These are phyloP conservation scores for Bovichtus variegatus DNA, from an alignment of 2,797 vertebrate species.

Conservation along the genomic window DNA sequence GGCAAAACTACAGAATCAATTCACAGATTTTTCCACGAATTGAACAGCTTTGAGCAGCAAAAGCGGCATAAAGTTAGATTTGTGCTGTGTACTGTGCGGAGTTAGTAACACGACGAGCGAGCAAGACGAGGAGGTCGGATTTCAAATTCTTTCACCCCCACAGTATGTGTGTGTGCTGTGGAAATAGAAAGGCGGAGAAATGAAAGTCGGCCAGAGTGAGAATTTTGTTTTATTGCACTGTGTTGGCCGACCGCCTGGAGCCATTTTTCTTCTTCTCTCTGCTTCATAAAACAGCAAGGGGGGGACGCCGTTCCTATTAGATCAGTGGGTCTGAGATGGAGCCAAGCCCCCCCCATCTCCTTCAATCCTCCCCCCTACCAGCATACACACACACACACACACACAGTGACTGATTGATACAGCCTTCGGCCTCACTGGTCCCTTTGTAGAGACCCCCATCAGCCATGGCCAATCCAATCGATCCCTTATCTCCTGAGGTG, in stretches of 20 bases:
- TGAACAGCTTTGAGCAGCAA: not conserved
- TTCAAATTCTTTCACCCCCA: conserved; percentile 41
- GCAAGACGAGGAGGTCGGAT: conserved; percentile 43
- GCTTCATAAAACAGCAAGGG: conserved; percentile 66
- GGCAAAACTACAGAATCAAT: not conserved
- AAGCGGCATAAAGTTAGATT: not conserved
- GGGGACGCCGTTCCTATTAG: conserved; percentile 55
- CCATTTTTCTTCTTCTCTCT: conserved; percentile 65
- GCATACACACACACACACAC: conserved; percentile 3
- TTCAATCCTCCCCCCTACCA: conserved; percentile 36
- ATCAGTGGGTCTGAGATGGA: conserved; percentile 64
- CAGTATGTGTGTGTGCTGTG: conserved; percentile 16
- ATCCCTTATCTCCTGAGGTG: conserved; percentile 70
- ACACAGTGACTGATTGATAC: conserved; percentile 53
- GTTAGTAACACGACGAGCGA: not conserved
- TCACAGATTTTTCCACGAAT: not conserved
- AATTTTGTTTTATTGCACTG: conserved; percentile 70
- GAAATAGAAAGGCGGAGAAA: conserved; percentile 53
- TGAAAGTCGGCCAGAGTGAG: conserved; percentile 54
- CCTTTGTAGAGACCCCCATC: conserved; percentile 53
- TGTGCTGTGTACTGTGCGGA: not conserved
- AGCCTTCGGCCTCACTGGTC: conserved; percentile 61
- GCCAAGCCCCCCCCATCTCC: conserved; percentile 29
- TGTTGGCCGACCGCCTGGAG: conserved; percentile 67
- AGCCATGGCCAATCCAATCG: conserved; percentile 54